A percentile compares a stretch with the other conserved stretches of the same genome.
Evolutionary conservation across 1,140 invertebrate species (phyloP).

Genomic region (Papilio helenus): DNA sequence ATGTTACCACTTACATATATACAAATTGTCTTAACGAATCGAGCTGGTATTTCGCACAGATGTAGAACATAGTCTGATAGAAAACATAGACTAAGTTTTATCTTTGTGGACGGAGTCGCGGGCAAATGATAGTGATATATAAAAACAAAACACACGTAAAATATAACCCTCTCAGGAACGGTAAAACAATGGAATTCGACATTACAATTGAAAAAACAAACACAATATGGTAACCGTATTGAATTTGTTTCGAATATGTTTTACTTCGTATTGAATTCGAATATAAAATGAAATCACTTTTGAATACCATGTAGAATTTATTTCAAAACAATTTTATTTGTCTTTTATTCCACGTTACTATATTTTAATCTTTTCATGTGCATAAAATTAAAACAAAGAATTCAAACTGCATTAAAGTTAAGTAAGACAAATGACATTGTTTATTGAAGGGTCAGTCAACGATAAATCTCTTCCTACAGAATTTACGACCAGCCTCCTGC

Average conservation of each 20-base stretch:
- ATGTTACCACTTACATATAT: too few species aligned
- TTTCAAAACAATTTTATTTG: not conserved
- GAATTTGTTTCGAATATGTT: not conserved
- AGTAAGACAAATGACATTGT: not conserved
- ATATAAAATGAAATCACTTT: not conserved
- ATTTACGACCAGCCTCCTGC: conserved; percentile 21
- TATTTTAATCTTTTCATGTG: not conserved
- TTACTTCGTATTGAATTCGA: not conserved
- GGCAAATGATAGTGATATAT: too few species aligned
- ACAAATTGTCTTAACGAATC: too few species aligned
- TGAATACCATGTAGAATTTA: not conserved
- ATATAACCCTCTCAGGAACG: too few species aligned
- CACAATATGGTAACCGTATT: not conserved
- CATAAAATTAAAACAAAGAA: not conserved
- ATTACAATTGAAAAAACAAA: not conserved
- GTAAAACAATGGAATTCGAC: not conserved
- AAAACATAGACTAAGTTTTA: too few species aligned
- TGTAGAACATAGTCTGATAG: too few species aligned
- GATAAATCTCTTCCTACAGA: not conserved
- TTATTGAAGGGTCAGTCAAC: conserved; percentile 7
- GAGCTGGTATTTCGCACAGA: too few species aligned
- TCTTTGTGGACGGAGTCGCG: too few species aligned
- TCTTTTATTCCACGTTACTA: not conserved
- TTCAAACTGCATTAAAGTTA: not conserved
- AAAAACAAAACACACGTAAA: too few species aligned